phyloP scores from a whole-genome alignment of 1,140 invertebrate species.

The Pinna nobilis region DNA sequence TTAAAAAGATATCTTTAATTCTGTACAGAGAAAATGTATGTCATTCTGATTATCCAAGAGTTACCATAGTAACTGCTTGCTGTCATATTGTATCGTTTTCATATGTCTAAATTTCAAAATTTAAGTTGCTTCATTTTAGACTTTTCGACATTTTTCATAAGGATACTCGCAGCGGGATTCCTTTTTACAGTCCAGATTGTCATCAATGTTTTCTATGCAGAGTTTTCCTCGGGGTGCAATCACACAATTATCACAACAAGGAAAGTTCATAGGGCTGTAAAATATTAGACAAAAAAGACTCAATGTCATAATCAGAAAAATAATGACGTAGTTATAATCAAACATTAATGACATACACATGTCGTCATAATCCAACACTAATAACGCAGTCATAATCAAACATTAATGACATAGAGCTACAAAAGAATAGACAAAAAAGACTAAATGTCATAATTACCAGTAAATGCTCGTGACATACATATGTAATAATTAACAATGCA shows the following conservation, averaged over 20 bases:
- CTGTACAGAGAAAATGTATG: background rate
- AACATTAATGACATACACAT: no score
- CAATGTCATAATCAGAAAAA: no score
- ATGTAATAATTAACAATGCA: no score
- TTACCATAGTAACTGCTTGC: background rate
- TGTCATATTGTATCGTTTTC: background rate
- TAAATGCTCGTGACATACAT: no score
- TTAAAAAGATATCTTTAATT: background rate
- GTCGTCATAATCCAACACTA: no score
- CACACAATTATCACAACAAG: conserved; percentile 3
- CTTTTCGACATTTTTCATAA: background rate
- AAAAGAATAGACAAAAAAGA: no score
- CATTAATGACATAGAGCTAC: no score
- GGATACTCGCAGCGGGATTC: conserved; percentile 11
- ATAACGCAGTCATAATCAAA: no score
- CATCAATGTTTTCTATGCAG: background rate
- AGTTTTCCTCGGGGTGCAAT: background rate
- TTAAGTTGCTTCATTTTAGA: background rate
- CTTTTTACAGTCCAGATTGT: conserved; percentile 5
- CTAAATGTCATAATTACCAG: no score
- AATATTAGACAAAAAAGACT: no score
- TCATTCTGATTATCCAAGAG: background rate
- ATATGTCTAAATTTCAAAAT: background rate
- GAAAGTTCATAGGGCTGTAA: conserved; percentile 17
- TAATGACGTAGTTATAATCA: no score